Base-by-base conservation (phyloP, 2,113 vertebrate species). In the Columba janthina region DNA sequence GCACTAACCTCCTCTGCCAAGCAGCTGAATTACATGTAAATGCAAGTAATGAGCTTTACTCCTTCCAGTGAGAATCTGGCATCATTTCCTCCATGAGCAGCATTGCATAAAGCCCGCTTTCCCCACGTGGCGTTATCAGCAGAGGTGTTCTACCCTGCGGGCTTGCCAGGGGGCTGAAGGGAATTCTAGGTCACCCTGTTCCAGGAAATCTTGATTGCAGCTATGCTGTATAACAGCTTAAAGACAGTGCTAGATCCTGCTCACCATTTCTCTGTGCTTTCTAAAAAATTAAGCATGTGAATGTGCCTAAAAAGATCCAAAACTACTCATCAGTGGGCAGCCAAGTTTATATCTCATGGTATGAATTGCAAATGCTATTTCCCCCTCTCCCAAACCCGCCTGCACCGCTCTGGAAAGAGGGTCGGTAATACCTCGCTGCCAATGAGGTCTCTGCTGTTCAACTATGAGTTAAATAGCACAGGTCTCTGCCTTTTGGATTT, bases 21-120 rank as follows among this genome's bases (percentile, higher is more conserved):
- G 86, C 69, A 60, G 89, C 89, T 57, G 61, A 87, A 67, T 78
- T 90, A 64, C 76, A 31, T 34, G 24, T 32, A 65, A 88, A 80
- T 24, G 14, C 58, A 48, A 74, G 42, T 75, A 89, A 96, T 65
- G 73, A 91, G 95, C 93, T 97, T 94, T 92, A 34, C 80, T 92
- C 66, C 65, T 71, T 34, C 67, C 84, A 81, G 51, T 51, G 36
- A 84, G 65, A 78, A 67, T 53, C 4, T 12, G 73, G 73, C 61
- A 56, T 32, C 6, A 16, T 74, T 71, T 75, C 44, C 42, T 69
- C 34, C 66, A 8, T 2, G 22, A 36, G 26, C 42, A 50, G 56
- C 32, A 72, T 70, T 80, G 73, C 86, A 64, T 54, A 88, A 93
- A 58, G 1, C 46, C 22, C 25, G 0, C 40, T 80, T 66, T 67